phyloP scores from a whole-genome alignment of 2,888 invertebrate species.

The Leucania comma region DNA sequence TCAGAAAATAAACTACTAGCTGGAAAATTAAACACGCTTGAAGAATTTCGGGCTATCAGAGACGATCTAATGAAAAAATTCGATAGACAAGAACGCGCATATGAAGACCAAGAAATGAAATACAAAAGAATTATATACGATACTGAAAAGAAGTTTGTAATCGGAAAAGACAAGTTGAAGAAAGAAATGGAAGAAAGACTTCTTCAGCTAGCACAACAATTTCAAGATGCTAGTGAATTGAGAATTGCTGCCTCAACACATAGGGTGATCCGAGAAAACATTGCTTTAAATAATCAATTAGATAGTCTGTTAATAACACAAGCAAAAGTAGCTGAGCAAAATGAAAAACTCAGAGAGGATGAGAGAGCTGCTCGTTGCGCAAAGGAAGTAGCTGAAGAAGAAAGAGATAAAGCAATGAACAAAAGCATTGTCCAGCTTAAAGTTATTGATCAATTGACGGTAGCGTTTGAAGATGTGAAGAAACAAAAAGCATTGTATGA shows the following conservation, averaged over 20 bases:
- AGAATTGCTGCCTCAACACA: conserved; percentile 98
- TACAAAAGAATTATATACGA: conserved; percentile 95
- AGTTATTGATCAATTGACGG: conserved; percentile 92
- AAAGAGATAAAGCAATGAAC: conserved; percentile 92
- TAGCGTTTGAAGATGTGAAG: conserved; percentile 90
- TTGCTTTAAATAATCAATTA: conserved; percentile 95
- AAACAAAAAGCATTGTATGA: conserved; percentile 84
- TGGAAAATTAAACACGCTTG: conserved; percentile 96
- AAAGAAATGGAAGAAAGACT: conserved; percentile 96
- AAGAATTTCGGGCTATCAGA: conserved; percentile 97
- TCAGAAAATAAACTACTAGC: conserved; percentile 96
- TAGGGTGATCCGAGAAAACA: conserved; percentile 95
- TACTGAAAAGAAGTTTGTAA: conserved; percentile 94
- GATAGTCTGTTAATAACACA: conserved; percentile 92
- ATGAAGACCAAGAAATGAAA: conserved; percentile 94
- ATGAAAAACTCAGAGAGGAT: conserved; percentile 91
- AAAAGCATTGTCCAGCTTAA: conserved; percentile 92
- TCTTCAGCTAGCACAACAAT: conserved; percentile 95
- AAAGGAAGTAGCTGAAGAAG: conserved; percentile 90
- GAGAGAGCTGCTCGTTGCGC: conserved; percentile 90
- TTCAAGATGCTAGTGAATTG: conserved; percentile 95
- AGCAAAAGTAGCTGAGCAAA: conserved; percentile 91
- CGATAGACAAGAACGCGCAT: conserved; percentile 94
- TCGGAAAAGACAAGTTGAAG: conserved; percentile 95
- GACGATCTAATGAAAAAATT: conserved; percentile 96